Evolutionary conservation across 2,888 invertebrate genomes (phyloP).

Genomic region (Drosophila subquinaria): DNA sequence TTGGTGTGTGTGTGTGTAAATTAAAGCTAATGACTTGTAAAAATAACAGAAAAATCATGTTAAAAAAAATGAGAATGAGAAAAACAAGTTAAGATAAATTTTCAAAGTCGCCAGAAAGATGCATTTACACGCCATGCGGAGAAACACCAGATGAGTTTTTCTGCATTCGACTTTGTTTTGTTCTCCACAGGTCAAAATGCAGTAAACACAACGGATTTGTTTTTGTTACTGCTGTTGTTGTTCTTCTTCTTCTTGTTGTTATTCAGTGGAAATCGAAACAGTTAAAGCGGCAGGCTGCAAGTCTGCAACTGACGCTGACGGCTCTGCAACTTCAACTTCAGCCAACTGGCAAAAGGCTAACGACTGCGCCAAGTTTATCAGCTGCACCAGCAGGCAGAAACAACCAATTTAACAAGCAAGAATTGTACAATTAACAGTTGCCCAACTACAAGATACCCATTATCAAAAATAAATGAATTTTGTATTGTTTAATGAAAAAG

Average conservation of each 20-base stretch:
- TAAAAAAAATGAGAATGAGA: slow-evolving; percentile 18
- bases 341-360: slow-evolving; percentile 62
- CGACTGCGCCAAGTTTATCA: slow-evolving; percentile 60
- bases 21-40: slow-evolving; percentile 82
- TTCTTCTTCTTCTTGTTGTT: slow-evolving; percentile 23
- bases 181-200: slow-evolving; percentile 68
- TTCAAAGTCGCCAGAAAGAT: slow-evolving; percentile 39
- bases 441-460: background rate
- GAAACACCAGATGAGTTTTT: slow-evolving; percentile 42
- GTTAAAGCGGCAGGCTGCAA: slow-evolving; percentile 63
- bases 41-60: slow-evolving; percentile 61
- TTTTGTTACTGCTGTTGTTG: slow-evolving; percentile 30
- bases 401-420: slow-evolving; percentile 46
- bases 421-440: background rate
- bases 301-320: slow-evolving; percentile 52
- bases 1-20: slow-evolving; percentile 52
- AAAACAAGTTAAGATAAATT: slow-evolving; percentile 36
- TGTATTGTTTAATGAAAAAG: background rate
- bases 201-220: slow-evolving; percentile 68
- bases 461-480: no score
- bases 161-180: slow-evolving; percentile 38
- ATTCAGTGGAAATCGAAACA: slow-evolving; percentile 64
- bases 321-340: slow-evolving; percentile 57
- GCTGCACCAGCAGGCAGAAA: slow-evolving; percentile 64
- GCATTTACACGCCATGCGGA: slow-evolving; percentile 46